Evolutionary conservation across 2,888 invertebrate species (phyloP), one percentile per base, ranked within the genome.

Genomic region (Leucophenga montana): DNA sequence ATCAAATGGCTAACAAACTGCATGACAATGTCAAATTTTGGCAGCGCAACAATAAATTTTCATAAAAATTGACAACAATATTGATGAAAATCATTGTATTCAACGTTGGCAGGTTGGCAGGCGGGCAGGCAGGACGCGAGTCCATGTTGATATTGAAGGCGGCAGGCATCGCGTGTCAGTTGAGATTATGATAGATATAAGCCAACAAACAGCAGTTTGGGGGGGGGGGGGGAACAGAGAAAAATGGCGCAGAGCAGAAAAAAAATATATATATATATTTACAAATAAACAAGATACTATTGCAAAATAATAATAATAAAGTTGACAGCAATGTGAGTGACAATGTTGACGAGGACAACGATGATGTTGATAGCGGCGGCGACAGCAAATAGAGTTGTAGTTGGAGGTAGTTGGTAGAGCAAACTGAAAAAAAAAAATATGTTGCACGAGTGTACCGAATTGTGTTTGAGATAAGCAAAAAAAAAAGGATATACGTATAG

Each of bases 11-110:
- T 77, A 82, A 84, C 82, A 79, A 82, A 83, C 78, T 82, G 81
- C 82, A 83, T 82, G 82, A 82, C 84, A 82, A 84, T 82, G 84
- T 82, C 81, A 79, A 84, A 78, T 82, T 74, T 83, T 56, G 75
- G 69, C 61, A 69, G 75, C 75, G 69, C 75, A 77, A 76, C 79
- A 77, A 83, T 83, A 82, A 79, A 84, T 82, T 84, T 78, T 76
- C 77, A 80, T 75, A 79, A 82, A 39, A 84, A 84, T 83, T 82
- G 83, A 82, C 84, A 84, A 82, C 79, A 20, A 46, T 46, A 62
- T 62, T 64, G 62, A 64, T 64, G 62, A 46, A 48, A 59, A 33
- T n/a, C 50, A 50, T 50, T 50, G 8, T 39, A 39, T 5, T 27
- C 13, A 61, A 5, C 6, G 18, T 54, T 4, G 18, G 9, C 3